A percentile compares a stretch with the other conserved stretches of the same genome.
Evolutionary conservation across 2,888 invertebrate species (phyloP).

Genomic region (Pseudococcus viburni): DNA sequence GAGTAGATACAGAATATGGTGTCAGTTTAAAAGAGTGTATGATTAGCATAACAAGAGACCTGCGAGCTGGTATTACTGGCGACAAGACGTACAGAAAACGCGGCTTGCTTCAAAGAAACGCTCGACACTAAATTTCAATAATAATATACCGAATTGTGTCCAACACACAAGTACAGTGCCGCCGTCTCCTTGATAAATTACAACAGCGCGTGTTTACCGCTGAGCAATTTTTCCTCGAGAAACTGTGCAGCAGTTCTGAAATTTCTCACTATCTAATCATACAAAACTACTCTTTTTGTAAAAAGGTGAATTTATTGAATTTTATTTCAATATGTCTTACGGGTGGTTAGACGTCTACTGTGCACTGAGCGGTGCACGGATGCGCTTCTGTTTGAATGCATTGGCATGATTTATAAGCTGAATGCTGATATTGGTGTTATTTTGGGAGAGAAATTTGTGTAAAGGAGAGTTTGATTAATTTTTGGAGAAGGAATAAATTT

Average conservation of each 20-base stretch:
- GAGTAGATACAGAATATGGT: conserved; percentile 38
- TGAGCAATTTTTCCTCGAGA: conserved; percentile 53
- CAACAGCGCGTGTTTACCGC: conserved; percentile 64
- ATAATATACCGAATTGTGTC: conserved; percentile 64
- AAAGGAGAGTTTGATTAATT: neutral
- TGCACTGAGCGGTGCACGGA: neutral
- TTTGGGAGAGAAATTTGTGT: neutral
- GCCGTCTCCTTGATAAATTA: conserved; percentile 62
- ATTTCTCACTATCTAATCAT: conserved; percentile 46
- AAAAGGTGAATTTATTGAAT: conserved; percentile 14
- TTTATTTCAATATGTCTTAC: neutral
- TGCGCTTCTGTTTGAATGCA: neutral
- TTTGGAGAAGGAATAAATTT: too few species aligned
- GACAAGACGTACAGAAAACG: conserved; percentile 61
- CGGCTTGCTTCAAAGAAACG: conserved; percentile 61
- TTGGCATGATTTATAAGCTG: neutral
- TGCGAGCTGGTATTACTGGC: conserved; percentile 61
- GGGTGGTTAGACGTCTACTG: neutral
- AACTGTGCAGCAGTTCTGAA: conserved; percentile 28
- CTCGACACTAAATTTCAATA: conserved; percentile 65
- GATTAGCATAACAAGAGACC: conserved; percentile 65
- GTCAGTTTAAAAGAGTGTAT: conserved; percentile 58
- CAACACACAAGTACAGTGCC: conserved; percentile 43
- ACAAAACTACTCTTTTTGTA: conserved; percentile 39
- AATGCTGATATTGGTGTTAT: neutral